Conservation (phyloP, 2,888 invertebrate species). For the Itoplectis maculator region DNA sequence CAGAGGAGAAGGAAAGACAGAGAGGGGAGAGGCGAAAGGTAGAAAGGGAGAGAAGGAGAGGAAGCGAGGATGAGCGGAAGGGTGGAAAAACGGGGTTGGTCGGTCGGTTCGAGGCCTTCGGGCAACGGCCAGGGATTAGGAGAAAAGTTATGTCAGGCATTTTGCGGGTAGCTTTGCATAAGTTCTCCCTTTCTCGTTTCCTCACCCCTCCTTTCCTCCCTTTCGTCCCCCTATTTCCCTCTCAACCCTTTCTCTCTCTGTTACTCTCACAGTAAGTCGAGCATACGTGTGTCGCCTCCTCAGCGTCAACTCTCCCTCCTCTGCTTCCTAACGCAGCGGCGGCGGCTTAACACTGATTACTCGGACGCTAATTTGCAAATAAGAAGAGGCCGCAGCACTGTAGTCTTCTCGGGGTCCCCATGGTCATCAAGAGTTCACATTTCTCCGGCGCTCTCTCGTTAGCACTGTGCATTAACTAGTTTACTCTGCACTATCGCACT, state of each 20-base stretch:
- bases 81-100: conserved; percentile 64
- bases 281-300: conserved; percentile 49
- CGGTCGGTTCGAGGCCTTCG: conserved; percentile 72
- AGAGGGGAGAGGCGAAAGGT: conserved; percentile 2
- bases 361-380: conserved; percentile 75
- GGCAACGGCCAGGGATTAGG: conserved; percentile 78
- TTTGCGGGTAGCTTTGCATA: conserved; percentile 82
- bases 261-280: conserved; percentile 39
- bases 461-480: conserved; percentile 58
- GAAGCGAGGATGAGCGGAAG: conserved; percentile 47
- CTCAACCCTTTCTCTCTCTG: conserved; percentile 41
- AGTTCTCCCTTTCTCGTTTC: conserved; percentile 73
- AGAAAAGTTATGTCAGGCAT: conserved; percentile 80
- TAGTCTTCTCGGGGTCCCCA: conserved; percentile 46
- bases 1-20: conserved; percentile 1
- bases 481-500: conserved; percentile 40
- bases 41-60: conserved; percentile 24
- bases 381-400: conserved; percentile 59
- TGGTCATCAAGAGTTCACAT: conserved; percentile 67
- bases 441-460: conserved; percentile 67
- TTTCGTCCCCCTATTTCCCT: conserved; percentile 16
- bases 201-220: conserved; percentile 49
- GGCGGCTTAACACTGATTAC: conserved; percentile 76
- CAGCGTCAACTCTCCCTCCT: conserved; percentile 65
- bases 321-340: conserved; percentile 59